Percentiles rank a stretch among this genome's conserved stretches.
Evolutionary conservation across 2,888 invertebrate genomes (phyloP).

Genomic region (Chesias legatella): DNA sequence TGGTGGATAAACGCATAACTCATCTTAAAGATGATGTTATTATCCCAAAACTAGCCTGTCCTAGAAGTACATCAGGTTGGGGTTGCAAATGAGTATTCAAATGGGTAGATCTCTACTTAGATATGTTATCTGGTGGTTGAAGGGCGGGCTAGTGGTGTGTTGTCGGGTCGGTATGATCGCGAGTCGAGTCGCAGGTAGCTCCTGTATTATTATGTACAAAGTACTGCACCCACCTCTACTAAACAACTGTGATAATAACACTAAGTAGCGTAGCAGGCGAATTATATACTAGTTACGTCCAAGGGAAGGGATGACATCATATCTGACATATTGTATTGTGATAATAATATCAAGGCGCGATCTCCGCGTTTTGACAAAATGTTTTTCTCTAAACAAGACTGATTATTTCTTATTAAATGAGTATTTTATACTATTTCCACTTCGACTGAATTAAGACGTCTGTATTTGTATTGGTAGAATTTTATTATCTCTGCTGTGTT

Average conservation of each 20-base stretch:
- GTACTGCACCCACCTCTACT: conserved; percentile 81
- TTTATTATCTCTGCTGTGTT: conserved; percentile 63
- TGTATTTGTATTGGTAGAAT: conserved; percentile 76
- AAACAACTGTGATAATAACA: conserved; percentile 82
- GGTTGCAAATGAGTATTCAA: conserved; percentile 42
- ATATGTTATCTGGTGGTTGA: conserved; percentile 34
- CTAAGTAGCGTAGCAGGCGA: conserved; percentile 81
- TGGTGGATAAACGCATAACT: conserved; percentile 64
- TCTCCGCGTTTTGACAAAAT: conserved; percentile 65
- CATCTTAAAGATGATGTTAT: conserved; percentile 73
- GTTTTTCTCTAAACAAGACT: conserved; percentile 82
- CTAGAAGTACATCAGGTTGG: conserved; percentile 41
- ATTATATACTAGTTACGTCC: conserved; percentile 80
- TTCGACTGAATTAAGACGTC: conserved; percentile 78
- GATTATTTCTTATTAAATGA: conserved; percentile 81
- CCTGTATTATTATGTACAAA: conserved; percentile 78
- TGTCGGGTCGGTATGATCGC: conserved; percentile 61
- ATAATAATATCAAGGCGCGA: conserved; percentile 68
- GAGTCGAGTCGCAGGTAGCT: conserved; percentile 68
- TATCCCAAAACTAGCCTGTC: conserved; percentile 56
- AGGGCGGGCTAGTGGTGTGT: conserved; percentile 53
- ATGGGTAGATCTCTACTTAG: conserved; percentile 30
- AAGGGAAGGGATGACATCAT: conserved; percentile 81
- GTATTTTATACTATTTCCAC: conserved; percentile 79
- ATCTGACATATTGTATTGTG: conserved; percentile 81